Evolutionary conservation across 2,888 invertebrate genomes (phyloP).

Genomic region (Microplitis manilae): DNA sequence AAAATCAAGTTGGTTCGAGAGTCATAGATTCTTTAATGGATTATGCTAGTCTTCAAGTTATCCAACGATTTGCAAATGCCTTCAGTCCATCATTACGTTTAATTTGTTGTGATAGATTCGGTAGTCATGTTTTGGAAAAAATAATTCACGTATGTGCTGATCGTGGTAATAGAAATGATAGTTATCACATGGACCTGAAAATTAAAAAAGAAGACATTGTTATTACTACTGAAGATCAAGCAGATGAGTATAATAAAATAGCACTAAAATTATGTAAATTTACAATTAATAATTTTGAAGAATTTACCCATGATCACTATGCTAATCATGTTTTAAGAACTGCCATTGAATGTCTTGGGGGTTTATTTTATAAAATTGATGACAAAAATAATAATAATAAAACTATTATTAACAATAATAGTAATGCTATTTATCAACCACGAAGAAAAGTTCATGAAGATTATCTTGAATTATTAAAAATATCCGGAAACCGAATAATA

Average conservation of each 20-base stretch:
- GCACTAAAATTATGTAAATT: conserved; percentile 83
- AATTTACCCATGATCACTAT: conserved; percentile 84
- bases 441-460: conserved; percentile 66
- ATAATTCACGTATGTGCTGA: conserved; percentile 76
- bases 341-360: conserved; percentile 80
- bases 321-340: conserved; percentile 85
- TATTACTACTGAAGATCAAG: conserved; percentile 50
- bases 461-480: conserved; percentile 69
- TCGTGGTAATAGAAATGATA: conserved; percentile 71
- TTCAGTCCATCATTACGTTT: conserved; percentile 80
- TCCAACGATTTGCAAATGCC: conserved; percentile 77
- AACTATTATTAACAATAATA: conserved; percentile 37
- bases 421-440: conserved; percentile 48
- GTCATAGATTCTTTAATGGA: conserved; percentile 84
- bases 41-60: conserved; percentile 76
- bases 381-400: conserved; percentile 47
- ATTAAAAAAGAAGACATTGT: conserved; percentile 47
- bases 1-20: conserved; percentile 86
- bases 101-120: conserved; percentile 83
- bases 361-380: conserved; percentile 72
- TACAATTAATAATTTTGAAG: conserved; percentile 87
- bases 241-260: conserved; percentile 77
- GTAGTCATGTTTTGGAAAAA: conserved; percentile 85
- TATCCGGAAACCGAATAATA: conserved; percentile 73
- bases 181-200: conserved; percentile 57